Evolutionary conservation across 2,113 vertebrate genomes (phyloP).

Genomic region (Taxidea taxus): DNA sequence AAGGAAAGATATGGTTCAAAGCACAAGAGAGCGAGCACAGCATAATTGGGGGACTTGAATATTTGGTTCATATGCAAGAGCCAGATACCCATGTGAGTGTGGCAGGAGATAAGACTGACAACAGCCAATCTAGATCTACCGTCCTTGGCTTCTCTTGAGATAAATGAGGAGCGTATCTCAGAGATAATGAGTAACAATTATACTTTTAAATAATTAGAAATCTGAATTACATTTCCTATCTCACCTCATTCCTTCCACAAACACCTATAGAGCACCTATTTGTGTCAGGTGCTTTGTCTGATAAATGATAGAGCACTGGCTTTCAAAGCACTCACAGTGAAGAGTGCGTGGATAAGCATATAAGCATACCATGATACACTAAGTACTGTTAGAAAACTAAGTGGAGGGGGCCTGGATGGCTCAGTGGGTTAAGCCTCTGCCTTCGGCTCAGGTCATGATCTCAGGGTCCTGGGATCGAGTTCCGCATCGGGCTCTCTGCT

Average conservation of each 20-base stretch:
- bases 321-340: neutral
- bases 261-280: rapidly evolving
- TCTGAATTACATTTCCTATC: neutral
- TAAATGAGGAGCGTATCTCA: neutral
- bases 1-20: neutral
- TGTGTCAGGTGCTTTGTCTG: neutral
- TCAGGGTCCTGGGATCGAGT: too few relatives aligned
- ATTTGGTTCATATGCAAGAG: neutral
- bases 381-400: neutral
- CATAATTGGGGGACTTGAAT: neutral
- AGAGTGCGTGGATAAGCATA: neutral
- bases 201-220: neutral
- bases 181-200: neutral
- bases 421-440: too few relatives aligned
- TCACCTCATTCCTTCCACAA: neutral
- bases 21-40: neutral
- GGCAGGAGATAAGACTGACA: neutral
- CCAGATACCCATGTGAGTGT: neutral
- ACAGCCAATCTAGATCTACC: neutral
- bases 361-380: too few relatives aligned
- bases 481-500: too few relatives aligned
- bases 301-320: neutral
- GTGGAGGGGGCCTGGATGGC: too few relatives aligned
- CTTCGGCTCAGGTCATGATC: too few relatives aligned
- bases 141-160: neutral